Base-by-base conservation (phyloP, 1,140 invertebrate genomes). In the Agraylea sexmaculata region DNA sequence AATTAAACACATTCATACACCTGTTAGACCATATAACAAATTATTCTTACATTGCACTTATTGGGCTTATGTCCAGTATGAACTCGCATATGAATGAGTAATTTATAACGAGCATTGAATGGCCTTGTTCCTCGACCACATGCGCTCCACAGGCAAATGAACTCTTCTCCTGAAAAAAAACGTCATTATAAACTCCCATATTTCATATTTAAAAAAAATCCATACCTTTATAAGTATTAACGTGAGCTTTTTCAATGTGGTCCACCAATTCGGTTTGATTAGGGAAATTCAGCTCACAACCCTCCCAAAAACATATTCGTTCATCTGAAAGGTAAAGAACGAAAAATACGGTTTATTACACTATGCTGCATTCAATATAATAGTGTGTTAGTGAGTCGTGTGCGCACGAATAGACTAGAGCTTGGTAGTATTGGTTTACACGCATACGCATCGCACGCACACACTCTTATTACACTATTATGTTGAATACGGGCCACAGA, bases 41-140 rank as follows among this genome's bases (percentile, higher is more conserved):
- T 39, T 37, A 2, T 45, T 75, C 82, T 87, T 69, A 95, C 91
- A 60, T 83, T 82, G 62, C 92, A 96, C 67, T 91, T 87, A 60
- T 95, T 94, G 1, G 92, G 92, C 53, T 94, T 95, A 54, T 95
- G 89, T 11, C 91, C 90, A 25, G 87, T 90, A 57, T 96, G 92
- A 0, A 96, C 89, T 6, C 91, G 60, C 90, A 95, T 95, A 59
- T 96, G 92, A 42, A 95, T 95, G 6, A 96, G 73, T 4, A 97
- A 67, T 57, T 96, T 97, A 69, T 97, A 97, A 37, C 92, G 71
- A 0, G 92, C 92, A 62, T 96, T 96, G 62, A 97, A 97, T 0
- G 91, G 88, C 31, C 84, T 77, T 23, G 80, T 72, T 31, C 78
- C 72, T 19, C 91, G 69, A 0, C 83, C 80, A 65, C 92, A 97